phyloP scores from a whole-genome alignment of 2,797 vertebrate species.

The Lithobates pipiens region DNA sequence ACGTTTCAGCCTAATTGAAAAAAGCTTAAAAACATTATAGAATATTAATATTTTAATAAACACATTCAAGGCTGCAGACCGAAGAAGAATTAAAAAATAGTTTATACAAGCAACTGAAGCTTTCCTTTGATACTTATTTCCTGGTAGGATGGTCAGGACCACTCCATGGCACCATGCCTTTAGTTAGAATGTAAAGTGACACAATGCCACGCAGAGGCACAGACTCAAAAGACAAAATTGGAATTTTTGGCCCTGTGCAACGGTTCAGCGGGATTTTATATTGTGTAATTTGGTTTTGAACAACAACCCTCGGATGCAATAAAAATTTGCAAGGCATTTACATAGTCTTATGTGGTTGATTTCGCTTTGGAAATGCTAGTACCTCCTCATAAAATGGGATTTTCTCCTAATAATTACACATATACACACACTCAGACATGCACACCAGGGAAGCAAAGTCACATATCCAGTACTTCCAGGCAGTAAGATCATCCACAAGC shows the following conservation, averaged over 20 bases:
- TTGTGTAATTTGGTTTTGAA: too few species aligned
- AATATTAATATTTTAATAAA: slow-evolving; percentile 56
- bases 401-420: neutral
- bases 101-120: neutral
- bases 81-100: slow-evolving; percentile 13
- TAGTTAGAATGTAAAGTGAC: neutral
- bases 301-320: too few species aligned
- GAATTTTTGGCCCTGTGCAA: neutral
- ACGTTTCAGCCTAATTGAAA: slow-evolving; percentile 52
- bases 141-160: neutral
- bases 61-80: slow-evolving; percentile 30
- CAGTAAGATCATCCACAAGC: too few species aligned
- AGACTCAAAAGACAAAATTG: neutral
- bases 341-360: too few species aligned
- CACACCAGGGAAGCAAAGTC: too few species aligned
- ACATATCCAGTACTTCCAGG: too few species aligned
- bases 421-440: neutral
- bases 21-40: slow-evolving; percentile 54
- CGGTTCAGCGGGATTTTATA: neutral
- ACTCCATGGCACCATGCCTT: neutral
- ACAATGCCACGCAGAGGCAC: neutral
- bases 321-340: neutral
- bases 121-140: neutral
- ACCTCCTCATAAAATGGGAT: neutral
- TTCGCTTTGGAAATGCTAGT: neutral